phyloP scores from a whole-genome alignment of 2,888 invertebrate species.

The Drosophila borborema region DNA sequence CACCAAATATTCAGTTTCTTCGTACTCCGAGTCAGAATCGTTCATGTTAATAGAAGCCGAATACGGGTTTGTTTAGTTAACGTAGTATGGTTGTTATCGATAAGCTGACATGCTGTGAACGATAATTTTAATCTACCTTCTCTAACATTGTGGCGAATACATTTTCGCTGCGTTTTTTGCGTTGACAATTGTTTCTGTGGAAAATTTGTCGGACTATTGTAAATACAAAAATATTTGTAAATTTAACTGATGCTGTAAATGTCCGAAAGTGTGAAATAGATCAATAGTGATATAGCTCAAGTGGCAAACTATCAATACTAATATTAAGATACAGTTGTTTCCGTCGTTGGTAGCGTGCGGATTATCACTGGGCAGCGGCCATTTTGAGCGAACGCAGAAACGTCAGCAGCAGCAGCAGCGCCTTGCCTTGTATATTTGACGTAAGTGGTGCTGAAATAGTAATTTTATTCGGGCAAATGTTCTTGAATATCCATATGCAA shows the following conservation, averaged over 20 bases:
- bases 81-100: conserved; percentile 26
- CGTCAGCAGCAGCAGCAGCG: conserved; percentile 72
- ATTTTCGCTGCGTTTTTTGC: conserved; percentile 56
- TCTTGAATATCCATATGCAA: neutral
- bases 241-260: conserved; percentile 12
- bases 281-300: neutral
- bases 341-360: conserved; percentile 35
- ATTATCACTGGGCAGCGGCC: conserved; percentile 64
- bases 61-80: neutral
- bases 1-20: conserved; percentile 83
- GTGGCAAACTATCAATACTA: conserved; percentile 4
- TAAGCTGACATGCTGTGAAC: conserved; percentile 13
- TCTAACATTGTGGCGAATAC: conserved; percentile 58
- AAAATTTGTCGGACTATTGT: conserved; percentile 49
- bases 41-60: conserved; percentile 60
- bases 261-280: conserved; percentile 1
- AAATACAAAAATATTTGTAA: conserved; percentile 48
- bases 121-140: conserved; percentile 28
- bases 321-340: conserved; percentile 16
- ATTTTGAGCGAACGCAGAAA: conserved; percentile 77
- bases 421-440: conserved; percentile 52
- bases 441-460: conserved; percentile 38
- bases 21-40: conserved; percentile 82
- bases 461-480: neutral
- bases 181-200: conserved; percentile 60